These are phyloP conservation scores for Microcebus tavaratra DNA, from an alignment of 2,113 vertebrate species.

Conservation along the genomic window DNA sequence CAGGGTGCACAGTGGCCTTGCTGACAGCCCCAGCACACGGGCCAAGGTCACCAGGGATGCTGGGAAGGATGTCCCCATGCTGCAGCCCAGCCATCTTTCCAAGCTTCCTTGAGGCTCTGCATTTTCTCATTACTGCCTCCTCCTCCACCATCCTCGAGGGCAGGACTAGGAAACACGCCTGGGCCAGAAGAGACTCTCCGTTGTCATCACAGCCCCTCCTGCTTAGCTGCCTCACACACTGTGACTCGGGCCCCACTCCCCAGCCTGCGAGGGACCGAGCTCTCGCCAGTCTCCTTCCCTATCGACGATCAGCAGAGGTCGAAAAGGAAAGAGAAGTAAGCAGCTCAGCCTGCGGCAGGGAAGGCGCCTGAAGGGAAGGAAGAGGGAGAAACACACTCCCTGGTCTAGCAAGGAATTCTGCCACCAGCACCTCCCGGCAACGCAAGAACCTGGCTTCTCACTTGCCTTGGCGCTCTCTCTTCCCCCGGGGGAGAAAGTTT, in stretches of 20 bases:
- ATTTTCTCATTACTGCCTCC: background rate
- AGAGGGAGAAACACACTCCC: no score
- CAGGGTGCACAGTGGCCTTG: background rate
- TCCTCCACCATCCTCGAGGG: background rate
- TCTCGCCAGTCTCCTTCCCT: background rate
- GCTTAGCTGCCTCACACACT: background rate
- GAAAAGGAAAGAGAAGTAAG: background rate
- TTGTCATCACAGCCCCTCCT: fast-evolving
- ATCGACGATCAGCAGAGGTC: no score
- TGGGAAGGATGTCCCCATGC: fast-evolving
- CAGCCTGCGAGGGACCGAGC: background rate
- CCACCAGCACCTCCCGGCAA: background rate
- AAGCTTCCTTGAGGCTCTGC: background rate
- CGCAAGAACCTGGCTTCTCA: background rate
- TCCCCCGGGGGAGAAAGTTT: constrained; percentile 45
- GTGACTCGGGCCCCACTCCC: background rate
- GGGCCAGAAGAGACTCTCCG: background rate
- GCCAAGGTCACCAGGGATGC: background rate
- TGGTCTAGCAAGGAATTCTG: background rate
- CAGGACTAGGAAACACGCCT: fast-evolving
- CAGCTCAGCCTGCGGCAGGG: background rate
- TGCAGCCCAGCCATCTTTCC: background rate
- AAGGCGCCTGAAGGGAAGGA: background rate
- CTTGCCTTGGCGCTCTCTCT: background rate
- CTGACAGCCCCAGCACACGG: background rate